Evolutionary conservation across 2,888 invertebrate species (phyloP), one percentile per base, ranked within the genome.

Genomic region (Neoaliturus tenellus): DNA sequence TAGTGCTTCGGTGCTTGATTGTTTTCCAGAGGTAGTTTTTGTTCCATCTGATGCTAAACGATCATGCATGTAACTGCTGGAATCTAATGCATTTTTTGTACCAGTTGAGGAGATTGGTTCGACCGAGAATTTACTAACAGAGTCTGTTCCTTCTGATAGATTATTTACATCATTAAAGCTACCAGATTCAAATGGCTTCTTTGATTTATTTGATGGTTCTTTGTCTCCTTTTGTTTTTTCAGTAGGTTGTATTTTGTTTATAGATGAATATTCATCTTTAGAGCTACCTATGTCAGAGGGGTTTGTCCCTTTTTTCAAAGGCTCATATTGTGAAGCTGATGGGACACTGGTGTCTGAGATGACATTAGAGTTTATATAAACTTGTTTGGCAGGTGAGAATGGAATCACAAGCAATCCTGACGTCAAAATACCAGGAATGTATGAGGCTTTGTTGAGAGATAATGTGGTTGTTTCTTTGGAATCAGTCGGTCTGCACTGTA

Each of bases 391-490:
- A 3, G 62, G 62, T 2, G 62, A 28, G 28, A 62, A 62, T 62
- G 62, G 62, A 4, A 62, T 62, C 0, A 62, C 17, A 2, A 62
- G 62, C 28, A 62, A 31, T n/a, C 62, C 62, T 62, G 62, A 62
- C 14, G 62, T 62, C 28, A 62, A 14, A 28, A 62, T 1, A 28
- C 62, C 62, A 25, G 62, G 62, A 31, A 62, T 62, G 28, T 62
- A 62, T 0, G 62, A 62, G 25, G 62, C 62, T 14, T 62, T 62
- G 62, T 62, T 62, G 28, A 62, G 62, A 28, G 62, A 28, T 28
- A 62, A 12, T 28, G n/a, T n/a, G 14, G 62, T 14, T 28, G 17
- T 8, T 17, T 62, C 62, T 62, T n/a, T 62, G 25, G 62, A 31
- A 62, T 28, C 28, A 62, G 62, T 62, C n/a, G 62, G 62, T 28